Conservation (phyloP, 2,113 vertebrate species). For the Lanius collurio region DNA sequence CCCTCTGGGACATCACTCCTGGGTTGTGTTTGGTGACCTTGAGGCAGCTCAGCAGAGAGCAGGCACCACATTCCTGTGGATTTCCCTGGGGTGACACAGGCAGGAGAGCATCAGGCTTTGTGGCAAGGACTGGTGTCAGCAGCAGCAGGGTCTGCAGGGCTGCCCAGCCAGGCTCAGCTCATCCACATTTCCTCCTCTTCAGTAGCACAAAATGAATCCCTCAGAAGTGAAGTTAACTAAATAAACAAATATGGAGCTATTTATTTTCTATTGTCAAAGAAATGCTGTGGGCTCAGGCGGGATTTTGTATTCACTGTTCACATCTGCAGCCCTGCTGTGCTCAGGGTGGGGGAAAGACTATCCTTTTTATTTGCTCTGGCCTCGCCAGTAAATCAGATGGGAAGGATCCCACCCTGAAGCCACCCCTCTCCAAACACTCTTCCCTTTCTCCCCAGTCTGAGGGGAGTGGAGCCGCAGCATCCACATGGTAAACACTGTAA, state of each 20-base stretch:
- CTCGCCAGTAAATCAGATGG: neutral
- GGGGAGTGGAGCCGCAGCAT: neutral
- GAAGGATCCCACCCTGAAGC: slow-evolving; percentile 16
- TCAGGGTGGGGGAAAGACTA: neutral
- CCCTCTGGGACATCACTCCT: fast-evolving
- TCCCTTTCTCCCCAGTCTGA: neutral
- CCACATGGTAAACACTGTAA: neutral
- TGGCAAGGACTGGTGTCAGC: neutral
- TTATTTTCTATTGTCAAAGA: slow-evolving; percentile 60
- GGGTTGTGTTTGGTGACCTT: neutral
- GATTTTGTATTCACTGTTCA: slow-evolving; percentile 16
- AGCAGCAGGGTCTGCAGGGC: neutral
- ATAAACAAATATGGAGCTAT: slow-evolving; percentile 56
- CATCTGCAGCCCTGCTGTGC: slow-evolving; percentile 61
- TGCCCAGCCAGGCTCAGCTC: neutral
- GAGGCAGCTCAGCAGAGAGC: neutral
- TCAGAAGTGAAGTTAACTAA: slow-evolving; percentile 61
- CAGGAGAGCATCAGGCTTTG: neutral
- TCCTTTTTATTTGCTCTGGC: slow-evolving; percentile 24
- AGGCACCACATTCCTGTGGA: fast-evolving
- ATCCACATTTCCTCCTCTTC: neutral
- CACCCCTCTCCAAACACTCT: neutral
- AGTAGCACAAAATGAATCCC: slow-evolving; percentile 46
- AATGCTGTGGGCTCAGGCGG: slow-evolving; percentile 19
- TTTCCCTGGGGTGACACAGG: fast-evolving